Conservation (phyloP, 2,888 invertebrate species). For the Phania funesta region DNA sequence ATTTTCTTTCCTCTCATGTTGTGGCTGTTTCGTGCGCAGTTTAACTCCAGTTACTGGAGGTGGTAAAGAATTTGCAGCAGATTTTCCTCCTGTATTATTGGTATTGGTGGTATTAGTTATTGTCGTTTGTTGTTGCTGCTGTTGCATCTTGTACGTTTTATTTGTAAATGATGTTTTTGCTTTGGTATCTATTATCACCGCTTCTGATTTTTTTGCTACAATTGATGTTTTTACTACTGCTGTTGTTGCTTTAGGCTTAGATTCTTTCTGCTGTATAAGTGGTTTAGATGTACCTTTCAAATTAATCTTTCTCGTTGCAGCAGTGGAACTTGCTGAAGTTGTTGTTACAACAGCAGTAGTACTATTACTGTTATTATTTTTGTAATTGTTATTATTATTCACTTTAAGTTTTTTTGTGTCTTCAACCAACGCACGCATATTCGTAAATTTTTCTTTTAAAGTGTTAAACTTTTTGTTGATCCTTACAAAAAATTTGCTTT, state of each 20-base stretch:
- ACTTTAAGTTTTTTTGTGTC: slow-evolving; percentile 76
- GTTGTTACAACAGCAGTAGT: slow-evolving; percentile 62
- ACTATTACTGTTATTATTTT: slow-evolving; percentile 67
- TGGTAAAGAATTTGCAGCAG: slow-evolving; percentile 60
- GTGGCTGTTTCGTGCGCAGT: slow-evolving; percentile 59
- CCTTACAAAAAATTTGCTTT: slow-evolving; percentile 30
- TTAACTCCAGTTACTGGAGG: slow-evolving; percentile 50
- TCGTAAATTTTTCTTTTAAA: slow-evolving; percentile 57
- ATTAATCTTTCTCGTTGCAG: slow-evolving; percentile 15
- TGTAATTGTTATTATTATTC: slow-evolving; percentile 71
- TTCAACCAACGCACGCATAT: slow-evolving; percentile 78
- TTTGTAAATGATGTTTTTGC: slow-evolving; percentile 60
- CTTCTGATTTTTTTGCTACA: slow-evolving; percentile 37
- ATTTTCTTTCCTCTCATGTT: slow-evolving; percentile 69
- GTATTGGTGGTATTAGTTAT: slow-evolving; percentile 51
- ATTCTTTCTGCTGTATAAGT: slow-evolving; percentile 2
- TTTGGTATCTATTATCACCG: slow-evolving; percentile 10
- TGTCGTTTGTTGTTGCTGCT: slow-evolving; percentile 66
- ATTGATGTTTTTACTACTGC: slow-evolving; percentile 51
- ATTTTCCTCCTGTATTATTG: slow-evolving; percentile 31
- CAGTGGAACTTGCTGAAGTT: slow-evolving; percentile 22
- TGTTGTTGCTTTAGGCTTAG: slow-evolving; percentile 8
- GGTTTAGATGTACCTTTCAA: slow-evolving; percentile 25
- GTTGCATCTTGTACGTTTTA: slow-evolving; percentile 68
- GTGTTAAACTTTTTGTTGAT: slow-evolving; percentile 46